phyloP scores from a whole-genome alignment of 2,888 invertebrate species.

The Apamea anceps region DNA sequence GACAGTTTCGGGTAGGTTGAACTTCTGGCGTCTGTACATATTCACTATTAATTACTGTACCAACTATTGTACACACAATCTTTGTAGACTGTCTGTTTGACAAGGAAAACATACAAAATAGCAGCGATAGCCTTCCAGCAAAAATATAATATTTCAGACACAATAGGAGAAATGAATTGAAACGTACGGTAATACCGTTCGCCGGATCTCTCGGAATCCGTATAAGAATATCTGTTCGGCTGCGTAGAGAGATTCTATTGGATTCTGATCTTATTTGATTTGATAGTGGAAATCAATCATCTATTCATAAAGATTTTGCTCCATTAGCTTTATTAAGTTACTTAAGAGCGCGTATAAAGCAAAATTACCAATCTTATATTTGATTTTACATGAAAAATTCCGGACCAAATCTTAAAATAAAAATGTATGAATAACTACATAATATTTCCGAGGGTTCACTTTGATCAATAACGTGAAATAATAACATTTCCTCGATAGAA shows the following conservation, averaged over 20 bases:
- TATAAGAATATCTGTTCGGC: conserved; percentile 30
- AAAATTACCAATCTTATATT: too few species aligned
- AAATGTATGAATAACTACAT: too few species aligned
- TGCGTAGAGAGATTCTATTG: conserved; percentile 1
- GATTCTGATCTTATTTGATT: conserved; percentile 36
- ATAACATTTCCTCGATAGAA: too few species aligned
- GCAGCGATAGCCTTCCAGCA: conserved; percentile 7
- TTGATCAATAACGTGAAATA: too few species aligned
- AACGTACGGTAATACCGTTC: conserved; percentile 33
- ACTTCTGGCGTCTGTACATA: too few species aligned
- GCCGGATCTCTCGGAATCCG: conserved; percentile 34
- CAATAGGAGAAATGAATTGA: conserved; percentile 55
- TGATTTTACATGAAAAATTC: too few species aligned
- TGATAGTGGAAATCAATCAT: conserved; percentile 32
- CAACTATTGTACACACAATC: background rate
- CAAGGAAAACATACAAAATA: conserved; percentile 22
- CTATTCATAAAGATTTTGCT: conserved; percentile 20
- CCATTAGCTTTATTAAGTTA: background rate
- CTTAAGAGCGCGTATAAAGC: too few species aligned
- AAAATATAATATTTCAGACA: conserved; percentile 47
- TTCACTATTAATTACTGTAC: background rate
- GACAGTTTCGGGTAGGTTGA: too few species aligned
- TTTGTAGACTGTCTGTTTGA: background rate
- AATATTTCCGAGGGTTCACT: too few species aligned
- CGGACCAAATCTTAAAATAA: too few species aligned